Evolutionary conservation across 2,888 invertebrate genomes (phyloP).

Genomic region (Spisula solida): DNA sequence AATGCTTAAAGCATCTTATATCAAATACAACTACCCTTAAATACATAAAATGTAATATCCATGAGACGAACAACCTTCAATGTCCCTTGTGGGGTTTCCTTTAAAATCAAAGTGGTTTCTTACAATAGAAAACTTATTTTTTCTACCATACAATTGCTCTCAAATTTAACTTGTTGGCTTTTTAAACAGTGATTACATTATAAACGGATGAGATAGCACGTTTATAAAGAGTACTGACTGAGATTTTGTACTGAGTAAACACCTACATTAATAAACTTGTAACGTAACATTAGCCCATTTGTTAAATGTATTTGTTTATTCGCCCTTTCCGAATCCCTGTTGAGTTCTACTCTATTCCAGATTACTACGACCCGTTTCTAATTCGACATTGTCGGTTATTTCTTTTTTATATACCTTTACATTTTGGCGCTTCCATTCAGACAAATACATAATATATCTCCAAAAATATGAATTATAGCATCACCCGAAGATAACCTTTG

Average conservation of each 20-base stretch:
- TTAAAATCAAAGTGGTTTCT: neutral
- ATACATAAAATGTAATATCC: constrained; percentile 10
- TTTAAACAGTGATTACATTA: neutral
- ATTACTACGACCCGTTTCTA: too few relatives aligned
- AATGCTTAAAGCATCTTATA: neutral
- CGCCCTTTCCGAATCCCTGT: too few relatives aligned
- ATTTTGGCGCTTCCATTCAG: too few relatives aligned
- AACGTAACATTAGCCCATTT: too few relatives aligned
- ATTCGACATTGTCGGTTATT: too few relatives aligned
- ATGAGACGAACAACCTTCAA: neutral
- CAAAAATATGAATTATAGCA: too few relatives aligned
- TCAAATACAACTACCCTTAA: neutral
- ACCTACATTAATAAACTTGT: too few relatives aligned
- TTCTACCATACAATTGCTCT: neutral
- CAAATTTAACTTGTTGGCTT: neutral
- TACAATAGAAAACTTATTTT: neutral
- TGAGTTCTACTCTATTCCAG: too few relatives aligned
- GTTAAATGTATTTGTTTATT: too few relatives aligned
- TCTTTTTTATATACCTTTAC: too few relatives aligned
- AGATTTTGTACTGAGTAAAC: neutral
- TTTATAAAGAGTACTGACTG: neutral
- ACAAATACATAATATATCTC: too few relatives aligned
- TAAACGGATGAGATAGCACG: neutral
- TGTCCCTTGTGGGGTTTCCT: neutral
- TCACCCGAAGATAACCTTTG: too few relatives aligned